Conservation (phyloP, 2,113 vertebrate genomes). For the Cariama cristata region DNA sequence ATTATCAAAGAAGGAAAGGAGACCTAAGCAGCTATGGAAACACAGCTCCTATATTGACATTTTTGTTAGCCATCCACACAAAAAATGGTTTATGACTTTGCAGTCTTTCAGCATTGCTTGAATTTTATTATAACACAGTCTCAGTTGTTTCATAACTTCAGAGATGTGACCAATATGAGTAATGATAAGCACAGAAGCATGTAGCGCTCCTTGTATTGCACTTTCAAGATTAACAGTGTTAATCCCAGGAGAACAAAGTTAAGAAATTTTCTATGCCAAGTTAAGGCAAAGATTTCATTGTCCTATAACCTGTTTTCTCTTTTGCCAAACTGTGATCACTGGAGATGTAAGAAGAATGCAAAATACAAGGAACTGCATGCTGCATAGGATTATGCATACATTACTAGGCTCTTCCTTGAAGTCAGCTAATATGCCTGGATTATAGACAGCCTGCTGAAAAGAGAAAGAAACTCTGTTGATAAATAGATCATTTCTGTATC, state of each 20-base stretch:
- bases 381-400: neutral
- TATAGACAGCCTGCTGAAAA: neutral
- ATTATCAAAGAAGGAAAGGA: neutral
- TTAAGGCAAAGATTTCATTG: neutral
- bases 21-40: neutral
- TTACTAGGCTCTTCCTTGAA: neutral
- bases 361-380: neutral
- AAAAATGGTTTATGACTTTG: neutral
- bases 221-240: neutral
- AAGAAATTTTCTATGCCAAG: neutral
- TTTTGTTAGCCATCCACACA: neutral
- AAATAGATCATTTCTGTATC: neutral
- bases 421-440: neutral
- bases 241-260: neutral
- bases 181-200: neutral
- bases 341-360: neutral
- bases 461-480: neutral
- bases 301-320: neutral
- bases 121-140: neutral
- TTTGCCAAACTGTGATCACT: neutral
- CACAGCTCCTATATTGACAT: neutral
- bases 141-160: neutral
- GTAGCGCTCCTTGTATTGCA: neutral
- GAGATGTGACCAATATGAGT: neutral
- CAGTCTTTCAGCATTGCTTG: neutral